phyloP scores from a whole-genome alignment of 2,113 vertebrate genomes.

The Syngnathoides biaculeatus region DNA sequence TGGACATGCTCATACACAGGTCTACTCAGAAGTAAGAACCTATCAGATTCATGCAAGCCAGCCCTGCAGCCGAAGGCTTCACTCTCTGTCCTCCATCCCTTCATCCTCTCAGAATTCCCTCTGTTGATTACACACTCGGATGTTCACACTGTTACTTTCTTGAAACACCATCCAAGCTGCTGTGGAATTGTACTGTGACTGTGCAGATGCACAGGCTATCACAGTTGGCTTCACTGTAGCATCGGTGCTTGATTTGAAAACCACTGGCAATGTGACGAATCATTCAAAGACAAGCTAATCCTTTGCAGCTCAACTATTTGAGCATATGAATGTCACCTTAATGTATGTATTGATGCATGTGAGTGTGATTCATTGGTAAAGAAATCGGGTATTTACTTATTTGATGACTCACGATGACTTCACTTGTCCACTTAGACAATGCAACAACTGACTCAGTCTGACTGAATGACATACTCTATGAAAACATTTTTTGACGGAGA shows the following conservation, averaged over 20 bases:
- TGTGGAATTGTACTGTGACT: conserved; percentile 22
- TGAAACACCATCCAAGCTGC: conserved; percentile 29
- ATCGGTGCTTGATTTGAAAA: conserved; percentile 48
- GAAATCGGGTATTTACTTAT: conserved; percentile 57
- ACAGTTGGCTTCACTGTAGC: conserved; percentile 21
- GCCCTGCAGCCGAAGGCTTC: conserved; percentile 59
- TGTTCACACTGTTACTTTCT: conserved; percentile 50
- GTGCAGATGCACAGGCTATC: conserved; percentile 14
- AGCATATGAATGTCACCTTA: conserved; percentile 43
- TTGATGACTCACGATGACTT: conserved; percentile 60
- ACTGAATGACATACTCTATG: conserved; percentile 3
- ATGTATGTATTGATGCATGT: conserved; percentile 30
- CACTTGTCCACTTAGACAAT: conserved; percentile 36
- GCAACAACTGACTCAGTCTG: background rate
- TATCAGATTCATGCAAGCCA: conserved; percentile 62
- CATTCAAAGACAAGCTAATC: conserved; percentile 62
- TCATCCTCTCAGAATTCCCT: conserved; percentile 62
- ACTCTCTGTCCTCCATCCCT: conserved; percentile 42
- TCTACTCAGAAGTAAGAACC: conserved; percentile 24
- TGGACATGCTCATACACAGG: conserved; percentile 14
- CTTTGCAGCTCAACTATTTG: conserved; percentile 35
- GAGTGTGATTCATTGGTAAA: conserved; percentile 56
- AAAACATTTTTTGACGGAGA: conserved; percentile 8
- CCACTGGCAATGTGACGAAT: conserved; percentile 41
- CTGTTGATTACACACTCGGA: conserved; percentile 49